Evolutionary conservation across 2,113 vertebrate genomes (phyloP).

Genomic region (Atlantisia rogersi): DNA sequence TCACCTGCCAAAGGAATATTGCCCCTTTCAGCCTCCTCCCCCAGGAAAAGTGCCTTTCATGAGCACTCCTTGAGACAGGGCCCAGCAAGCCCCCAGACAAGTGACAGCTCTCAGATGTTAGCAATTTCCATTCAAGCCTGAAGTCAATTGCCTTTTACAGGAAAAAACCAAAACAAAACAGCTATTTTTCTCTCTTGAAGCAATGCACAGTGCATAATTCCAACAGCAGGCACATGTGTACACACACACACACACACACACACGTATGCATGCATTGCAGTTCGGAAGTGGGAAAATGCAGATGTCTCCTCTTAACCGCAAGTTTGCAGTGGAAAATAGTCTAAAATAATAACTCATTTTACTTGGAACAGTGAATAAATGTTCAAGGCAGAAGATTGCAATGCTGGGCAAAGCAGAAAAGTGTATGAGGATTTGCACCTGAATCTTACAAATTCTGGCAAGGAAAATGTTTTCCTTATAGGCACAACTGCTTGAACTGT

Average conservation of each 20-base stretch:
- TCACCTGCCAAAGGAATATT: background rate
- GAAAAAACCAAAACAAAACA: rapidly evolving
- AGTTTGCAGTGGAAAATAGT: background rate
- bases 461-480: background rate
- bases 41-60: background rate
- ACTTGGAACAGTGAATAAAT: background rate
- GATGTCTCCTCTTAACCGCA: background rate
- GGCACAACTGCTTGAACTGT: background rate
- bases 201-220: background rate
- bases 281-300: background rate
- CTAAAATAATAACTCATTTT: background rate
- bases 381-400: background rate
- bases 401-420: background rate
- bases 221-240: background rate
- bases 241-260: background rate
- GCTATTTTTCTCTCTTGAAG: background rate
- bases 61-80: background rate
- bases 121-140: background rate
- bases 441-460: background rate
- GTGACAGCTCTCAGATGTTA: background rate
- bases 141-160: background rate
- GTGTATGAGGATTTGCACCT: background rate
- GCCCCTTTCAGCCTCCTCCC: background rate
- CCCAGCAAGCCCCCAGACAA: background rate
- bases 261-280: background rate